A percentile compares a stretch with the other conserved stretches of the same genome.
phyloP scores from a whole-genome alignment of 2,888 invertebrate genomes.

The Andrena haemorrhoa region DNA sequence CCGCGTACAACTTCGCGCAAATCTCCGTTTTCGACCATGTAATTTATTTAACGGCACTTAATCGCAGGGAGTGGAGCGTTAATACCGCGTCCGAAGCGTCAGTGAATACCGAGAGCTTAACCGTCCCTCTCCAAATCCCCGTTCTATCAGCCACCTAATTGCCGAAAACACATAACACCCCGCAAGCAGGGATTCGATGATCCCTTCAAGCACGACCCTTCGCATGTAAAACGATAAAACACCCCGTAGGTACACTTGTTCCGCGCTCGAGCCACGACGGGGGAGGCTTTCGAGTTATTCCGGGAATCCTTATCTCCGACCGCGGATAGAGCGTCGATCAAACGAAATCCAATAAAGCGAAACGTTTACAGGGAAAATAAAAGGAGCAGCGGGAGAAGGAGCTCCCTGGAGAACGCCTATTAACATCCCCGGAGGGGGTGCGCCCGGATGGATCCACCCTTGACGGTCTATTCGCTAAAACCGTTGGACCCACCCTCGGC shows the following conservation, averaged over 20 bases:
- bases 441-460: constrained; percentile 66
- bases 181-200: background rate
- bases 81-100: background rate
- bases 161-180: background rate
- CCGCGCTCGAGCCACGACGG: background rate
- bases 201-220: background rate
- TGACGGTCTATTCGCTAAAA: constrained; percentile 56
- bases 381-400: constrained; percentile 19
- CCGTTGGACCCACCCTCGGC: constrained; percentile 47
- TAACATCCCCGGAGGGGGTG: constrained; percentile 60
- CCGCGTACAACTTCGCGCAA: background rate
- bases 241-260: background rate
- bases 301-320: background rate
- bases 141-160: background rate
- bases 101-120: background rate
- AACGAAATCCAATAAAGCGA: constrained; percentile 52
- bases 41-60: constrained; percentile 2
- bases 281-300: background rate
- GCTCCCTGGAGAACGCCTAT: constrained; percentile 42
- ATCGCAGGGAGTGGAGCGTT: background rate
- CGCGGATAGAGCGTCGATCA: constrained; percentile 19
- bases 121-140: background rate
- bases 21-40: background rate
- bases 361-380: constrained; percentile 53
- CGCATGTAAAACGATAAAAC: background rate